Conservation (phyloP, 2,797 vertebrate species). For the Pitangus sulphuratus region DNA sequence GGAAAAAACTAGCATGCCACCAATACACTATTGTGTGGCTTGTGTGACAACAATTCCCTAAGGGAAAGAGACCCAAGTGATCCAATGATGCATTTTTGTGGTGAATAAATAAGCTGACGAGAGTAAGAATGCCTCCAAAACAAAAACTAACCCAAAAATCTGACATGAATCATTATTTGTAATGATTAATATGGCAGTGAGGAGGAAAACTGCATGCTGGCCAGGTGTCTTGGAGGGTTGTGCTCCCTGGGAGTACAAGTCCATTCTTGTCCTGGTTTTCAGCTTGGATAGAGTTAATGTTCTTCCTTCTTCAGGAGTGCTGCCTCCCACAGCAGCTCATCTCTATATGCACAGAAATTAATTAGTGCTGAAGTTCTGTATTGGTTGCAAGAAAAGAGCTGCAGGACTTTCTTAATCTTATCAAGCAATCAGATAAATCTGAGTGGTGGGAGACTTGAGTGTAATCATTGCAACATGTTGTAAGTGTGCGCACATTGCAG, state of each 20-base stretch:
- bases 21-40: background rate
- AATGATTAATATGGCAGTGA: background rate
- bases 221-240: background rate
- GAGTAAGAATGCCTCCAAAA: background rate
- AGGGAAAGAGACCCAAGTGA: background rate
- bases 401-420: background rate
- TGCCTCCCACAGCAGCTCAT: background rate
- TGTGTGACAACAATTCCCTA: background rate
- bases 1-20: background rate
- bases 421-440: background rate
- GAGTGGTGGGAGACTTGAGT: background rate
- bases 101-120: background rate
- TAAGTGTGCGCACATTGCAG: background rate
- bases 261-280: background rate
- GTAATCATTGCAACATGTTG: background rate
- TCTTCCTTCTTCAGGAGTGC: background rate
- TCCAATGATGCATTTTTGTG: background rate
- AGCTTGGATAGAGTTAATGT: background rate
- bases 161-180: background rate
- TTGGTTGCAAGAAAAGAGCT: background rate
- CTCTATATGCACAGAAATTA: background rate
- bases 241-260: background rate
- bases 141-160: background rate
- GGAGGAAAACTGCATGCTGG: background rate
- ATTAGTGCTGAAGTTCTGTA: background rate